Base-by-base conservation (phyloP, 2,888 invertebrate genomes). In the Pammene aurita region DNA sequence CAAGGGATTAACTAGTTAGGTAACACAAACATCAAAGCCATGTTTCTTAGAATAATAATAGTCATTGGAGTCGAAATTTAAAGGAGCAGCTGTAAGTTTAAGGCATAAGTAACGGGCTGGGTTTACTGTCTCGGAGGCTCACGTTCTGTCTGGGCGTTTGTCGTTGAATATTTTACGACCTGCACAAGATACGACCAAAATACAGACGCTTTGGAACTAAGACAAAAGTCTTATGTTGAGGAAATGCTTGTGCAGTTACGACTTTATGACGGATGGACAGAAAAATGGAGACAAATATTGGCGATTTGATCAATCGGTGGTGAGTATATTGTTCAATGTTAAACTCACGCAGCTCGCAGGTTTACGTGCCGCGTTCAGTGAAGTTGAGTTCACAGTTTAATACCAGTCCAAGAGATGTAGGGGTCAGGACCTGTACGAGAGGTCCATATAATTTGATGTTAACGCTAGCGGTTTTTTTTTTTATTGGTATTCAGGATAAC, bases 151-250 rank as follows among this genome's bases (percentile, higher is more conserved):
- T 61, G 61, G 9, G 42, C 50, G 55, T 26, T 50, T 35, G 42
- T 26, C 46, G 26, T 44, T 73, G 73, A 72, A 73, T 75, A 71
- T 75, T 75, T 73, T 73, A 75, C 70, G 71, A 76, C 52, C 67
- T 14, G 60, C 62, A 71, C 63, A 56, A 73, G 74, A 75, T 77
- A 75, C 75, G 66, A 74, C 71, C 71, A 72, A 74, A 77, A 76
- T 71, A 75, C 71, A 54, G 38, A 63, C 56, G 26, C 18, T 18
- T 18, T 50, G 41, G 61, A 67, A 26, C 13, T 57, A 52, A 46
- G 65, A 71, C 66, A 71, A 63, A 57, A 38, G 46, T 48, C 16
- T 16, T 48, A 35, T 38, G 16, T 48, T 14, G 1, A 10, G 48
- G 11, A 35, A 16, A 60, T 16, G 35, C 35, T 35, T 35, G 11